Evolutionary conservation across 2,113 vertebrate genomes (phyloP).

Genomic region (Thinocorus orbignyianus): DNA sequence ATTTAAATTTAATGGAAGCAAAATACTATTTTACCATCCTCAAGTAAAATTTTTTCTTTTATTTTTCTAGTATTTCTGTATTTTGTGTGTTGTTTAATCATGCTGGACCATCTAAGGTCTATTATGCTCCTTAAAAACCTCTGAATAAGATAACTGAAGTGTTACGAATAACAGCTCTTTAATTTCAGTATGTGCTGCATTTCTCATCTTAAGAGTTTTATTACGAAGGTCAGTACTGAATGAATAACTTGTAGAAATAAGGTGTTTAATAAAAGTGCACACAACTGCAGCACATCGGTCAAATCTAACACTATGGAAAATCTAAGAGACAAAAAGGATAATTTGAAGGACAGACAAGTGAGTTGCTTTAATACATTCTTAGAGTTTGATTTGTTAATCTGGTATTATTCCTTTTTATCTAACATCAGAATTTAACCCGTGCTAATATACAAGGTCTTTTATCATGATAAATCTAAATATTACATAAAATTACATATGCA

Average conservation of each 20-base stretch:
- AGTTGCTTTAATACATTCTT: background rate
- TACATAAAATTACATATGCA: background rate
- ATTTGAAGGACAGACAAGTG: constrained; percentile 19
- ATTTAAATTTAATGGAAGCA: background rate
- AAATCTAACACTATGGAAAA: constrained; percentile 45
- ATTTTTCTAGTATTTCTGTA: background rate
- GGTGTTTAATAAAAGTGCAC: constrained; percentile 46
- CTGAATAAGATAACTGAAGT: constrained; percentile 45
- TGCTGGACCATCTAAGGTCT: background rate
- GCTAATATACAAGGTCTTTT: background rate
- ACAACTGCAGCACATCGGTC: background rate
- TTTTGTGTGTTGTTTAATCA: background rate
- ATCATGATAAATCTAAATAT: background rate
- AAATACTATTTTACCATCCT: background rate
- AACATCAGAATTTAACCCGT: background rate
- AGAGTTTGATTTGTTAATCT: background rate
- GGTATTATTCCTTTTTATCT: background rate
- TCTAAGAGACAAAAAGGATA: background rate
- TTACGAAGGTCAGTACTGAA: constrained; percentile 64
- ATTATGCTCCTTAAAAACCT: constrained; percentile 32
- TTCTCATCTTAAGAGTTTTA: constrained; percentile 62
- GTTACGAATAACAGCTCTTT: constrained; percentile 35
- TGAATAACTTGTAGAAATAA: constrained; percentile 62
- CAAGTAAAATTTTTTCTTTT: background rate
- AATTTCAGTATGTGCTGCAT: constrained; percentile 50